Evolutionary conservation across 2,113 vertebrate genomes (phyloP), one percentile per base, ranked within the genome.

Genomic region (Riparia riparia): DNA sequence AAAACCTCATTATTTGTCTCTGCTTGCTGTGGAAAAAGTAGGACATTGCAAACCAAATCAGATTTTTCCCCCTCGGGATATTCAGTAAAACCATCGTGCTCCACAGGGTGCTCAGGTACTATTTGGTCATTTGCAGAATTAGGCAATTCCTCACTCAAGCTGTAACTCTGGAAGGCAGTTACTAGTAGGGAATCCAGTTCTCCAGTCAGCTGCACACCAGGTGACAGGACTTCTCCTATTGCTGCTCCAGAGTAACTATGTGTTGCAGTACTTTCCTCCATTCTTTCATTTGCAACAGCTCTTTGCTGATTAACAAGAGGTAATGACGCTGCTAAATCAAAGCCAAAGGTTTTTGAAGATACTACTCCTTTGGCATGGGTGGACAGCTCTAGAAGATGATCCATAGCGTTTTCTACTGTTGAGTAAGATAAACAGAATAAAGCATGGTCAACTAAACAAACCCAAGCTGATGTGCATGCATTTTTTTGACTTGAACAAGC

Each of bases 321-420:
- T 71, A 98, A 71, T 19, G 98, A 97, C 53, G 97, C 95, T 53
- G 98, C 97, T 44, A 98, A 98, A 92, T 98, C 98, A 97, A 99
- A 99, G 47, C 97, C 97, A 45, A 98, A 98, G 47, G 82, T 90
- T 56, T 95, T 61, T 90, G 93, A 93, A 96, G 97, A 89, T 32
- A 79, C 83, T 82, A 94, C 97, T 61, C 80, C 97, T 96, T 99
- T 98, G 76, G 98, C 98, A 8, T 98, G 98, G 44, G 97, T 98
- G 61, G 99, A 99, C 66, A 99, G 97, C 96, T 99, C 99, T 97
- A 99, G 97, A 8, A 99, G 98, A 91, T 98, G 98, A 98, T 99
- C 99, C 99, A 99, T 99, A 42, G 99, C 98, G 17, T 98, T 97
- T 96, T 99, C 99, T 98, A 99, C 99, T 99, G 96, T 74, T 77